Conservation (phyloP, 2,113 vertebrate species). For the Himantopus leucocephalus region DNA sequence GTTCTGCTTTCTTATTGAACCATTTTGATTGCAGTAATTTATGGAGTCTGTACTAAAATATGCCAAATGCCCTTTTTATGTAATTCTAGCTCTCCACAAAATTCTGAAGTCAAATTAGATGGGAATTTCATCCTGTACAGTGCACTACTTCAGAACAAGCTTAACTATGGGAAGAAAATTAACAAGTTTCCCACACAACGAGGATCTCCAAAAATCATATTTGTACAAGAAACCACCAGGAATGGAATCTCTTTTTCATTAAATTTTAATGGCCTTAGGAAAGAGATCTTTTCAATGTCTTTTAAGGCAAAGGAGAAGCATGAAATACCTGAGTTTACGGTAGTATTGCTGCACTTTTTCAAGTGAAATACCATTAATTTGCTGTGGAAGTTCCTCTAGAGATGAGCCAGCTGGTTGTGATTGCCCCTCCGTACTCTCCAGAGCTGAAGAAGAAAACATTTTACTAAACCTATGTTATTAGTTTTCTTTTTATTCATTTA, state of each 20-base stretch:
- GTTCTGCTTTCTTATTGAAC: not conserved
- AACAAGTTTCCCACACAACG: not conserved
- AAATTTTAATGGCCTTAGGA: not conserved
- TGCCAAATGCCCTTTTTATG: not conserved
- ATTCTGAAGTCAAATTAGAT: not conserved
- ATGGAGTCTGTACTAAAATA: not conserved
- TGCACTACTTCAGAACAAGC: not conserved
- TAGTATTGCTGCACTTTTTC: slow-evolving; percentile 97
- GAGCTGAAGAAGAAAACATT: slow-evolving; percentile 72
- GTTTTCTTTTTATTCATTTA: not conserved
- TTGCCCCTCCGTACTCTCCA: slow-evolving; percentile 84
- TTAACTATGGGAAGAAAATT: not conserved
- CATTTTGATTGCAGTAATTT: not conserved
- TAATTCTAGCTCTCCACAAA: not conserved
- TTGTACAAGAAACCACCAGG: not conserved
- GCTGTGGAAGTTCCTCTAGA: slow-evolving; percentile 89
- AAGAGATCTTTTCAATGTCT: not conserved
- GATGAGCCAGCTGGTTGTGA: slow-evolving; percentile 72
- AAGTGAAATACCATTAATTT: slow-evolving; percentile 87
- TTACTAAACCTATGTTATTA: not conserved
- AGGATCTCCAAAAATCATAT: not conserved
- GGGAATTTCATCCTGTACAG: not conserved
- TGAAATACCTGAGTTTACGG: slow-evolving; percentile 89
- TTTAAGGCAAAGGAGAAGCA: not conserved
- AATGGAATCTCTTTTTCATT: not conserved